phyloP scores from a whole-genome alignment of 2,888 invertebrate genomes.

The Pimpla rufipes region DNA sequence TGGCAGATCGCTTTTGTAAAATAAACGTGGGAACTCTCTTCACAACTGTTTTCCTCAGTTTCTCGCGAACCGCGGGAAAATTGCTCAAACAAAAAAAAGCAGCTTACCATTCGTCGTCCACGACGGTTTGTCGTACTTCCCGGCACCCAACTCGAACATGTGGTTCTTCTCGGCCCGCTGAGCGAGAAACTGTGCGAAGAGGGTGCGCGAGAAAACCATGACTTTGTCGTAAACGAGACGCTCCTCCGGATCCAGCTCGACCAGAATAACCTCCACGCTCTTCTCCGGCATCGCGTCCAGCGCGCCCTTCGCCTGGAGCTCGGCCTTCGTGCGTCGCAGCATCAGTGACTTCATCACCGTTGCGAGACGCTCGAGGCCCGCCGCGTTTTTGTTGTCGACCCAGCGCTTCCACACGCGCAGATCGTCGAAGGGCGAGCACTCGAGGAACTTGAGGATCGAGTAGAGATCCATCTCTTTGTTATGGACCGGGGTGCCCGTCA shows the following conservation, averaged over 20 bases:
- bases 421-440: slow-evolving; percentile 96
- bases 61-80: neutral
- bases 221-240: slow-evolving; percentile 92
- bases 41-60: neutral
- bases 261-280: slow-evolving; percentile 86
- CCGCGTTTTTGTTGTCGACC: slow-evolving; percentile 93
- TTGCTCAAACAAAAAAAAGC: too few relatives aligned
- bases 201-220: slow-evolving; percentile 90
- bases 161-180: slow-evolving; percentile 90
- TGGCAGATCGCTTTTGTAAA: too few relatives aligned
- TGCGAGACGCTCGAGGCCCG: slow-evolving; percentile 93
- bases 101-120: slow-evolving; percentile 48
- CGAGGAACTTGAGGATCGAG: slow-evolving; percentile 93
- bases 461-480: slow-evolving; percentile 95
- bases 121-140: slow-evolving; percentile 53
- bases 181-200: slow-evolving; percentile 92
- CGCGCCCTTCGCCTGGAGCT: slow-evolving; percentile 89
- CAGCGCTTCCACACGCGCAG: slow-evolving; percentile 95
- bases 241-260: slow-evolving; percentile 90
- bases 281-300: slow-evolving; percentile 89
- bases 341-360: slow-evolving; percentile 94
- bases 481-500: slow-evolving; percentile 98
- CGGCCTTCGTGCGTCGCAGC: slow-evolving; percentile 94
- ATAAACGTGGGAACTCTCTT: too few relatives aligned
- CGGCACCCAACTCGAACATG: slow-evolving; percentile 72